Percentiles rank a stretch among this genome's conserved stretches.
These are phyloP conservation scores for Phthorimaea operculella DNA, from an alignment of 1,140 invertebrate genomes.

Conservation along the genomic window DNA sequence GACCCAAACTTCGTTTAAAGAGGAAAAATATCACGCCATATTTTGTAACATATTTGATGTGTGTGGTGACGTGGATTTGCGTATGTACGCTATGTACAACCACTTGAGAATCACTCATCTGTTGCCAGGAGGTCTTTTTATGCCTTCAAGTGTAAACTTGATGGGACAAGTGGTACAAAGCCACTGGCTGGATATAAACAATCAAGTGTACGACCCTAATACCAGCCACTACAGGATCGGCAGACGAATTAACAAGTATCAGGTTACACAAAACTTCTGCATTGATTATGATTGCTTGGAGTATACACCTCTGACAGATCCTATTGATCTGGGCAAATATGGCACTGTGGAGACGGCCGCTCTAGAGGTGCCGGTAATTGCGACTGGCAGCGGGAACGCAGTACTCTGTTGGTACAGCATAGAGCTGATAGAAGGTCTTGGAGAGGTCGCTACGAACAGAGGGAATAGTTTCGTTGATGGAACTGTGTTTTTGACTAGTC, in stretches of 20 bases:
- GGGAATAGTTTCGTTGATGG: slow-evolving; percentile 38
- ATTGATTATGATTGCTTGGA: slow-evolving; percentile 43
- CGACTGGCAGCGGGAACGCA: slow-evolving; percentile 33
- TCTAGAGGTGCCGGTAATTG: slow-evolving; percentile 28
- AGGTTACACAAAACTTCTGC: slow-evolving; percentile 45
- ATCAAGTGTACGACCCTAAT: slow-evolving; percentile 48
- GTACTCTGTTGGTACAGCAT: slow-evolving; percentile 52
- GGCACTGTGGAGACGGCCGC: slow-evolving; percentile 19
- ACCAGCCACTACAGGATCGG: slow-evolving; percentile 36
- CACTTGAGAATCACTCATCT: slow-evolving; percentile 34
- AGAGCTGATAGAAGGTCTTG: slow-evolving; percentile 38
- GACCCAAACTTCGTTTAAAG: slow-evolving; percentile 25
- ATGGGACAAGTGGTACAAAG: slow-evolving; percentile 41
- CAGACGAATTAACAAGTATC: slow-evolving; percentile 44
- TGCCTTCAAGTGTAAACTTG: slow-evolving; percentile 41
- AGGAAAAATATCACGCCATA: slow-evolving; percentile 51
- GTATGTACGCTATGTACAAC: slow-evolving; percentile 26
- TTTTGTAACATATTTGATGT: slow-evolving; percentile 42
- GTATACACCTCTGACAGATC: slow-evolving; percentile 34
- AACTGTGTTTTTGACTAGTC: slow-evolving; percentile 34
- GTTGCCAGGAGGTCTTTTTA: slow-evolving; percentile 36
- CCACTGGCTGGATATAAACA: slow-evolving; percentile 44
- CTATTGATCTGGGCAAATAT: slow-evolving; percentile 26
- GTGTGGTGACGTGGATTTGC: slow-evolving; percentile 45
- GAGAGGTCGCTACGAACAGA: slow-evolving; percentile 37